Evolutionary conservation across 1,140 invertebrate species (phyloP).

Genomic region (Cotesia chilonis): DNA sequence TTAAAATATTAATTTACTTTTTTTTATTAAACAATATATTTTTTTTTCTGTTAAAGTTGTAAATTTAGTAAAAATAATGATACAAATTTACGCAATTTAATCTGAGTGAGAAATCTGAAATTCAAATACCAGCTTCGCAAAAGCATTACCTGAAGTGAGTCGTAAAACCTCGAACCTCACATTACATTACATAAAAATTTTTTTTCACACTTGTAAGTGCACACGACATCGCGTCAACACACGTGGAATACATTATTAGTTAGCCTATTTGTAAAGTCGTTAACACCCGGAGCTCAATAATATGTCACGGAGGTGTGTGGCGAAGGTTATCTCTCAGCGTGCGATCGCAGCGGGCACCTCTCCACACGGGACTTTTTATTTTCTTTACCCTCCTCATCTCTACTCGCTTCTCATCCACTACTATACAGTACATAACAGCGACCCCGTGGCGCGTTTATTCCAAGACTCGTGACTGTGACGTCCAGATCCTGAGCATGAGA

Average conservation of each 20-base stretch:
- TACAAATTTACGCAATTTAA: too few species aligned
- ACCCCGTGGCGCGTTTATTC: neutral
- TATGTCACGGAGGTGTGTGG: slow-evolving; percentile 48
- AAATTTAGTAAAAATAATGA: too few species aligned
- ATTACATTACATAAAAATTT: neutral
- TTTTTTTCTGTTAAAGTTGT: too few species aligned
- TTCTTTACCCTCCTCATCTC: slow-evolving; percentile 6
- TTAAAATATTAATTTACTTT: too few species aligned
- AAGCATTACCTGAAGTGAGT: too few species aligned
- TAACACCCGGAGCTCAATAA: slow-evolving; percentile 53
- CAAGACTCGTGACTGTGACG: too few species aligned
- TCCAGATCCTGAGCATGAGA: too few species aligned
- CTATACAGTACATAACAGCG: neutral
- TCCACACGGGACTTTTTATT: slow-evolving; percentile 15
- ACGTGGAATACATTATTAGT: slow-evolving; percentile 38
- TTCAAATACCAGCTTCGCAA: too few species aligned
- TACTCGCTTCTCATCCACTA: neutral
- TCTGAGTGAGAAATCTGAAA: too few species aligned
- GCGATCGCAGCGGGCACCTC: slow-evolving; percentile 45
- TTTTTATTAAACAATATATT: too few species aligned
- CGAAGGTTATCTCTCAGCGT: slow-evolving; percentile 53
- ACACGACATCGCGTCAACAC: neutral
- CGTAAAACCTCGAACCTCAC: too few species aligned
- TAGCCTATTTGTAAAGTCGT: slow-evolving; percentile 56
- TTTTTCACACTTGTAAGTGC: neutral